phyloP scores from a whole-genome alignment of 2,113 vertebrate species.

The Bufo bufo region DNA sequence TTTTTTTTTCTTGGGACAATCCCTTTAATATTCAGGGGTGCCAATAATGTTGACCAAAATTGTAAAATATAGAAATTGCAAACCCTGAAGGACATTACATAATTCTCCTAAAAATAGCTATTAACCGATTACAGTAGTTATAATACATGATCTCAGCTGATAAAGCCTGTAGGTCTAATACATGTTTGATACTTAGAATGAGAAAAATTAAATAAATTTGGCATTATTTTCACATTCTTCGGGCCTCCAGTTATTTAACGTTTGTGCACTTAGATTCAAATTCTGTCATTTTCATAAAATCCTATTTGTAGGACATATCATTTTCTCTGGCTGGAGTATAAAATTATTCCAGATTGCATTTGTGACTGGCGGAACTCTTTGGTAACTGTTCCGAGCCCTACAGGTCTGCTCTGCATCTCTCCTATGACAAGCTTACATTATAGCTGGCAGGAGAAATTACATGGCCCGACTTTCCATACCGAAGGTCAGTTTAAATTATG shows the following conservation, averaged over 20 bases:
- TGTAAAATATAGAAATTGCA: no score
- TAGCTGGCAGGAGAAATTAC: conserved; percentile 34
- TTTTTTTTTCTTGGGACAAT: no score
- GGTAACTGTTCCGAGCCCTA: conserved; percentile 10
- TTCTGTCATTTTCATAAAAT: conserved; percentile 15
- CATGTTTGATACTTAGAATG: background rate
- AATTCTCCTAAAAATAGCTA: background rate
- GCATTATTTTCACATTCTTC: background rate
- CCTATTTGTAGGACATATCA: conserved; percentile 20
- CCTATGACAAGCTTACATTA: conserved; percentile 16
- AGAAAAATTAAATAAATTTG: no score
- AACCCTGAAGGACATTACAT: no score
- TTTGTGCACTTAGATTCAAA: background rate
- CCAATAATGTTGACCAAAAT: no score
- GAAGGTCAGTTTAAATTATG: conserved; percentile 38
- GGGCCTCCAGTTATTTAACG: background rate
- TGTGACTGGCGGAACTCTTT: background rate
- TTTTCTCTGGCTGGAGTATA: conserved; percentile 25
- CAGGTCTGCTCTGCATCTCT: background rate
- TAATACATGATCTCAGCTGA: background rate
- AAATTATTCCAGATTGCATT: conserved; percentile 28
- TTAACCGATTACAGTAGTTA: background rate
- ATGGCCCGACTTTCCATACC: background rate
- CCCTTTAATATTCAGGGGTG: no score
- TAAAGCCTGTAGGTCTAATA: background rate